Evolutionary conservation across 2,797 vertebrate species (phyloP).

Genomic region (Phrynocephalus vlangalii): DNA sequence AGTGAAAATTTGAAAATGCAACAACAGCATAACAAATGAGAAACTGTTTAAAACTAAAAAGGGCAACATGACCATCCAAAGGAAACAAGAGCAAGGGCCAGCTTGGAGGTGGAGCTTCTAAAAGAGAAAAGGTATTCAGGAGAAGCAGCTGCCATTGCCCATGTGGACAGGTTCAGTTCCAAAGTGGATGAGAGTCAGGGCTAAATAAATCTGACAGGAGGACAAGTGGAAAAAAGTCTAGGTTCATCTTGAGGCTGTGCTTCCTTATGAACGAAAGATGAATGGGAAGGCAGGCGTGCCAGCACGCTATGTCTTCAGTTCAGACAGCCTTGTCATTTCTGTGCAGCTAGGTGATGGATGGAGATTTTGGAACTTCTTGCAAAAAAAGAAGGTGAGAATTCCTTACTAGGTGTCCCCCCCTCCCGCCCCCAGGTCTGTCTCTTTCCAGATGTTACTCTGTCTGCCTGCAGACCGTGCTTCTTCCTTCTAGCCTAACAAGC

Average conservation of each 20-base stretch:
- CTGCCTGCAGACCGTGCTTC: not conserved
- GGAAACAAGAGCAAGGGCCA: not conserved
- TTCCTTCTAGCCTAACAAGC: slow-evolving; percentile 23
- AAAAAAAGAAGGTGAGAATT: not conserved
- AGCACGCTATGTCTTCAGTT: slow-evolving; percentile 2
- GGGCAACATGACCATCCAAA: too few species aligned
- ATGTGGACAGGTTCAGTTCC: not conserved
- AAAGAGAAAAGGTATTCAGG: not conserved
- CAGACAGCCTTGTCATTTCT: slow-evolving; percentile 19
- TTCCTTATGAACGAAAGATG: not conserved
- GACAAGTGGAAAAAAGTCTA: slow-evolving; percentile 25
- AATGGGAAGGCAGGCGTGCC: not conserved
- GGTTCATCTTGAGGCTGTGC: slow-evolving; percentile 19
- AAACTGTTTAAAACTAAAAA: too few species aligned
- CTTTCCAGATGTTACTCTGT: not conserved
- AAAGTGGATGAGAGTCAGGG: slow-evolving; percentile 4
- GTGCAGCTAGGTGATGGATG: slow-evolving; percentile 25
- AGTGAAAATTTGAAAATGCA: not conserved
- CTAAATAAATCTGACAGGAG: slow-evolving; percentile 31
- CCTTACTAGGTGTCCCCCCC: not conserved
- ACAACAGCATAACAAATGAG: not conserved
- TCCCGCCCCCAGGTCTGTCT: not conserved
- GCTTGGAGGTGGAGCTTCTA: not conserved
- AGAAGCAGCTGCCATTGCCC: not conserved
- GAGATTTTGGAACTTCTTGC: not conserved